A percentile compares a stretch with the other conserved stretches of the same genome.
Evolutionary conservation across 2,113 vertebrate species (phyloP).

Genomic region (Papio anubis): DNA sequence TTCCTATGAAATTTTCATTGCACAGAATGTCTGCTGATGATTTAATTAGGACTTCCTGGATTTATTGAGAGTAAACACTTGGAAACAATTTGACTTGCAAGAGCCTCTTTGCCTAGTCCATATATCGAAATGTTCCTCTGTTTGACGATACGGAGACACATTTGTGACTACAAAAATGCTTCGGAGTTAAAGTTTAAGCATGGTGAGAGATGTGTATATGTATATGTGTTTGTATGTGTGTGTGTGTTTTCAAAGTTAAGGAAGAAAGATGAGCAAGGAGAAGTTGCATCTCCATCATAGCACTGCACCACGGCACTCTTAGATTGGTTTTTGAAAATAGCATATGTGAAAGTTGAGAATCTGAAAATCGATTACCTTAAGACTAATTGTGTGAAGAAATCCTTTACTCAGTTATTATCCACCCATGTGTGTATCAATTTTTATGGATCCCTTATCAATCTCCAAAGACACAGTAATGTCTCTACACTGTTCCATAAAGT

Average conservation of each 20-base stretch:
- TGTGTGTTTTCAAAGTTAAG: background rate
- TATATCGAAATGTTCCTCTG: background rate
- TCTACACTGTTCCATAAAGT: background rate
- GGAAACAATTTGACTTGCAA: background rate
- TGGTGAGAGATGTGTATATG: accelerated
- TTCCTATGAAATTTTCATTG: background rate
- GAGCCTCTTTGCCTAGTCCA: background rate
- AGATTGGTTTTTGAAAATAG: background rate
- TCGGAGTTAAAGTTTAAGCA: background rate
- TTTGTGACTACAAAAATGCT: background rate
- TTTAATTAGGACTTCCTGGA: background rate
- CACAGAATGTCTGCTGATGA: background rate
- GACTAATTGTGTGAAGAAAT: background rate
- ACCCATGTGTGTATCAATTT: background rate
- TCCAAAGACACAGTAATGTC: background rate
- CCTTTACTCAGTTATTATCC: background rate
- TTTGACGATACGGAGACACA: background rate
- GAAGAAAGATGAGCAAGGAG: background rate
- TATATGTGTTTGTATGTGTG: background rate
- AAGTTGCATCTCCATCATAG: background rate
- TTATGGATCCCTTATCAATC: background rate
- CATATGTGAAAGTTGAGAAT: background rate
- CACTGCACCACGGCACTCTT: background rate
- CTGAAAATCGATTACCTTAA: background rate
- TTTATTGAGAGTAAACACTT: background rate